Conservation (phyloP, 1,140 invertebrate genomes). For the Alviniconcha marisindica region DNA sequence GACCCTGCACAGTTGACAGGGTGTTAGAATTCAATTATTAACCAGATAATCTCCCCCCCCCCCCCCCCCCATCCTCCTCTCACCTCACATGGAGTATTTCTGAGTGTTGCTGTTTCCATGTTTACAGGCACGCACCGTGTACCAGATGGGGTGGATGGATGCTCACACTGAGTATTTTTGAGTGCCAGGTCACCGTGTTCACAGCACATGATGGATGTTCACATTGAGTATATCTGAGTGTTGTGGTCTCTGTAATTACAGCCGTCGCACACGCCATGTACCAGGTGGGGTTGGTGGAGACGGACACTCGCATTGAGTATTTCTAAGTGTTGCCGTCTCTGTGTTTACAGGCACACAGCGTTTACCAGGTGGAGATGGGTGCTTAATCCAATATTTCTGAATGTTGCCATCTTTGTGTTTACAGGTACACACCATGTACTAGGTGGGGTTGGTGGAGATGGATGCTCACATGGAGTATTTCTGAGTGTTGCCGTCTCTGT, state of each 20-base stretch:
- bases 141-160: slow-evolving; percentile 75
- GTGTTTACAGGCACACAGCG: no score
- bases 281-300: slow-evolving; percentile 75
- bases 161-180: no score
- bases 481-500: no score
- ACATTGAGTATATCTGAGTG: slow-evolving; percentile 66
- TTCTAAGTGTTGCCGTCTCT: no score
- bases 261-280: slow-evolving; percentile 76
- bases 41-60: no score
- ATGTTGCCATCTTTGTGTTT: slow-evolving; percentile 21
- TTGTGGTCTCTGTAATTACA: slow-evolving; percentile 39
- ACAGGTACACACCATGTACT: slow-evolving; percentile 75
- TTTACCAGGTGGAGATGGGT: slow-evolving; percentile 76
- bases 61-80: no score
- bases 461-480: slow-evolving; percentile 76
- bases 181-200: no score
- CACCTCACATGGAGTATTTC: no score
- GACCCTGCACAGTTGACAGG: no score
- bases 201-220: slow-evolving; percentile 73
- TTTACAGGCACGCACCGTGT: slow-evolving; percentile 77
- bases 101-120: no score
- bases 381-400: no score
- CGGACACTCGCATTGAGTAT: slow-evolving; percentile 73
- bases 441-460: slow-evolving; percentile 75
- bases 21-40: no score